Evolutionary conservation across 2,113 vertebrate species (phyloP).

Genomic region (Helogale parvula): DNA sequence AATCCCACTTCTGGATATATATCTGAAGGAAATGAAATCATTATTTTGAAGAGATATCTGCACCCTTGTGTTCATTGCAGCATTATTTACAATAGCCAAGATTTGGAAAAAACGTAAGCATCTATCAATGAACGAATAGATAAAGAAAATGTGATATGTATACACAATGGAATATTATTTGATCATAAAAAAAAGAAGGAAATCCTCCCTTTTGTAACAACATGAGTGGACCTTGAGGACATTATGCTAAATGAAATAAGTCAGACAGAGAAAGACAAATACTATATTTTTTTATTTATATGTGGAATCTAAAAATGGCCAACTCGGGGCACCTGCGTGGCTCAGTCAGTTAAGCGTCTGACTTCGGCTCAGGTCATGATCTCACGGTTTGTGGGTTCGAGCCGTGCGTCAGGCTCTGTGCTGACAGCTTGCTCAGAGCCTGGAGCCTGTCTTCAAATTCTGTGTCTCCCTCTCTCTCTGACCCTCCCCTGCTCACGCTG

Average conservation of each 20-base stretch:
- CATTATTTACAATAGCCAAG: background rate
- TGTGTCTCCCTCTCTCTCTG: too few species aligned
- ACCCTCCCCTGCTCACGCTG: too few species aligned
- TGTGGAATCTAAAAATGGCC: background rate
- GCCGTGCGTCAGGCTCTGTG: too few species aligned
- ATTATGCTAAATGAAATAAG: background rate
- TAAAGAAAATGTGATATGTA: background rate
- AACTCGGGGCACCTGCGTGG: background rate
- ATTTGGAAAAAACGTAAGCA: background rate
- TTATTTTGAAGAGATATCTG: background rate
- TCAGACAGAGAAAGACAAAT: background rate
- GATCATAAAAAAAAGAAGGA: background rate
- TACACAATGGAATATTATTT: background rate
- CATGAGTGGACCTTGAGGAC: background rate
- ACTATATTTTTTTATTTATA: background rate
- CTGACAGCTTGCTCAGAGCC: too few species aligned
- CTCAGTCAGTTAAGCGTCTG: too few species aligned
- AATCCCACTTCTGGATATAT: background rate
- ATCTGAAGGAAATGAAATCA: background rate
- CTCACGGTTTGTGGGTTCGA: too few species aligned
- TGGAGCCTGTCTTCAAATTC: too few species aligned
- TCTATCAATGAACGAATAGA: background rate
- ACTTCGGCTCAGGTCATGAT: too few species aligned
- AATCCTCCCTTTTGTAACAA: background rate
- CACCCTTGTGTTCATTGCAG: background rate